Evolutionary conservation across 2,888 invertebrate genomes (phyloP), one percentile per base, ranked within the genome.

Genomic region (Drosophila percnosoma): DNA sequence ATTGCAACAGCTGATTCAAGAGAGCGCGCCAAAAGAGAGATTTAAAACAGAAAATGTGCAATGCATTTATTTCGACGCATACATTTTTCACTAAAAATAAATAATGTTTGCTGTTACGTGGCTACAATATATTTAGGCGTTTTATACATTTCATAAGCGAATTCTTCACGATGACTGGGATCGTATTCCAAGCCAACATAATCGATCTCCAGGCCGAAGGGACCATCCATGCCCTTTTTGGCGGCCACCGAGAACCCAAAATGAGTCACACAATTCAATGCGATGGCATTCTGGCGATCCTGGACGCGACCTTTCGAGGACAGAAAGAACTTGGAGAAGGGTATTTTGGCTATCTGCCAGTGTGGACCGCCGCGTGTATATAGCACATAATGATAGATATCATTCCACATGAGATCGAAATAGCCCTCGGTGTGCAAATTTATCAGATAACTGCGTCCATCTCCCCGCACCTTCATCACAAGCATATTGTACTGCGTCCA

Each of bases 361-460:
- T 99, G 99, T 0, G 99, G 99, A 0, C 99, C 99, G 45, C 99
- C 99, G 93, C 99, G 95, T 0, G 99, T 99, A 91, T 96, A 98
- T 6, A 99, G 93, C 0, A 96, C 95, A 93, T 96, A 99, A 87
- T 96, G 95, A 92, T 96, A 98, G 21, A 96, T 94, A 92, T 99
- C 98, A 92, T 97, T 96, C 97, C 97, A 98, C n/a, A 95, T 94
- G 34, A 98, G 93, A 92, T 99, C 99, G 88, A 95, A 96, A 82
- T 95, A 95, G 3, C 96, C 97, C 85, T 96, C 95, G 0, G 95
- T 94, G 55, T 95, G 94, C 60, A 99, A 93, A 92, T 97, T 97
- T 34, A 99, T 92, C 81, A 97, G 93, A 93, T 99, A 99, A 2
- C 96, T 95, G 65, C 99, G 94, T 4, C 99, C 99, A 93, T 99